A percentile compares a stretch with the other conserved stretches of the same genome.
phyloP scores from a whole-genome alignment of 2,888 invertebrate genomes.

The Antheraea assamensis region DNA sequence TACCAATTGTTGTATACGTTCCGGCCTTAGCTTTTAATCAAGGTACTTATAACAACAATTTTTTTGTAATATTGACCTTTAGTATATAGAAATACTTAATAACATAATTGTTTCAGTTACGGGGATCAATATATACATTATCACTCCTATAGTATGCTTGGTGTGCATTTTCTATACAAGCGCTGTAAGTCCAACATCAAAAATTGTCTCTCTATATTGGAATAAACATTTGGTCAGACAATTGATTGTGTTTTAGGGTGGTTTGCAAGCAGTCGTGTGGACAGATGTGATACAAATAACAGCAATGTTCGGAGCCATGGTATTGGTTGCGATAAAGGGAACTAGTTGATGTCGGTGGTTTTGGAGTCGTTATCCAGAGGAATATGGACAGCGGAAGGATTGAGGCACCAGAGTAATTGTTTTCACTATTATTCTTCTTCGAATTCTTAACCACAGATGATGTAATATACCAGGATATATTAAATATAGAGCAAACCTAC shows the following conservation, averaged over 20 bases:
- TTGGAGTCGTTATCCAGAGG: conserved; percentile 84
- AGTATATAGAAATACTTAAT: not conserved
- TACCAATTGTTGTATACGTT: conserved; percentile 90
- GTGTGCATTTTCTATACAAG: conserved; percentile 94
- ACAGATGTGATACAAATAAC: conserved; percentile 91
- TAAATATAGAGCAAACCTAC: not conserved
- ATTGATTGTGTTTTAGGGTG: conserved; percentile 79
- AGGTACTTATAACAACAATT: conserved; percentile 73
- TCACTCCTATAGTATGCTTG: conserved; percentile 90
- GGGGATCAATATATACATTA: conserved; percentile 90
- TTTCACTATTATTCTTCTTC: not conserved
- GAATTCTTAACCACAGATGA: not conserved
- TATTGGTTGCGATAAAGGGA: conserved; percentile 88
- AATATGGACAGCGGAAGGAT: conserved; percentile 87
- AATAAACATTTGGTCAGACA: not conserved
- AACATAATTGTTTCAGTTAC: conserved; percentile 82
- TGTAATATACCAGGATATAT: not conserved
- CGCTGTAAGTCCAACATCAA: conserved; percentile 81
- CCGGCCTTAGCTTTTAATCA: conserved; percentile 91
- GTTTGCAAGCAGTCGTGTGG: conserved; percentile 91
- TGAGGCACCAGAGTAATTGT: conserved; percentile 85
- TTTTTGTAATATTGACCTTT: not conserved
- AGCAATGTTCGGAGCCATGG: conserved; percentile 88
- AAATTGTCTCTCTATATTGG: not conserved
- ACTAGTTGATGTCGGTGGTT: conserved; percentile 87